Evolutionary conservation across 2,888 invertebrate genomes (phyloP), one percentile per base, ranked within the genome.

Genomic region (Zaprionus lineosus): DNA sequence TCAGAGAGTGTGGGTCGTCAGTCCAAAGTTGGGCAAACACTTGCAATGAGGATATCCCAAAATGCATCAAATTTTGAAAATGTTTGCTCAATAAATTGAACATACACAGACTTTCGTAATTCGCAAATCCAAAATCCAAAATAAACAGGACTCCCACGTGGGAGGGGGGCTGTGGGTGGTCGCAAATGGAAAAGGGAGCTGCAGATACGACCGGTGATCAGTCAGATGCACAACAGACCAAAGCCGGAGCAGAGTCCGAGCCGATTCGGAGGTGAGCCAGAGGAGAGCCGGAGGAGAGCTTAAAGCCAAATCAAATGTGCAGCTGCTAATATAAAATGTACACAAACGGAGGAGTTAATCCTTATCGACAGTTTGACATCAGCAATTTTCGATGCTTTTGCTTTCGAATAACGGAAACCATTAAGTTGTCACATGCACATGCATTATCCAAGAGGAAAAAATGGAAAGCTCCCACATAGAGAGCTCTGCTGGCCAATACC

Each of bases 381-480:
- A 83, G 83, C 85, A 83, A 69, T 79, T 83, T 84, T 85, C 77
- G 83, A 78, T 83, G 78, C 79, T 85, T 74, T 79, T 79, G 85
- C 85, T 79, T 85, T 85, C 85, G 53, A 68, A 82, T 78, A 85
- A 74, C 79, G 84, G 79, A 79, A 85, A 78, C 78, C 78, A 79
- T 79, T 79, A 85, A 79, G 83, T 79, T 79, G 78, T 79, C 78
- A 85, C 84, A 83, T 84, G 65, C 85, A 84, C 73, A 69, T 64
- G 55, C 48, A 58, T 16, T 48, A 15, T 34, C 9, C 21, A 26
- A 33, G 29, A 5, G 21, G 31, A 24, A 19, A 43, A 50, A 43
- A 50, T 46, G 19, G n/a, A 18, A 26, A 18, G 1, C 28, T 6
- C 6, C 6, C 1, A 5, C 5, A 7, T 1, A 3, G 0, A n/a